These are phyloP conservation scores for Micromesistius poutassou DNA, from an alignment of 2,797 vertebrate genomes.

Conservation along the genomic window DNA sequence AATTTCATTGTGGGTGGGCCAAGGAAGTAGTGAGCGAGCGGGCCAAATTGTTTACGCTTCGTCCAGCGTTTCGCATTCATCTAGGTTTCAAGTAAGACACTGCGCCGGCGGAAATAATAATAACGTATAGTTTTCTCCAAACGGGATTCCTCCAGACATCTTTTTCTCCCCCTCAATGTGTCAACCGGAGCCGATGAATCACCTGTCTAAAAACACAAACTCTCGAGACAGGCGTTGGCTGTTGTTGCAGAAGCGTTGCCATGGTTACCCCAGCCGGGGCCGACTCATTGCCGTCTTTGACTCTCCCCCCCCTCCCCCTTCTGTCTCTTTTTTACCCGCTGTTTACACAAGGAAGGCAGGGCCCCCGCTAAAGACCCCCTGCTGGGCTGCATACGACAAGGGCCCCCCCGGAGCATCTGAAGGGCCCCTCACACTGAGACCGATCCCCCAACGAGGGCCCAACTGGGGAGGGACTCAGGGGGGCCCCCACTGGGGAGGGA, in stretches of 20 bases:
- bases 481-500: background rate
- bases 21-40: background rate
- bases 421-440: background rate
- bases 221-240: background rate
- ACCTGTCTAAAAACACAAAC: constrained; percentile 1
- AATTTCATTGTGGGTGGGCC: background rate
- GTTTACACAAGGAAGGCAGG: background rate
- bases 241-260: background rate
- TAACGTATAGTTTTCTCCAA: background rate
- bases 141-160: background rate
- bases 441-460: too few species aligned
- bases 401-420: background rate
- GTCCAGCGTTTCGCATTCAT: background rate
- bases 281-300: background rate
- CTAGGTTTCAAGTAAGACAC: background rate
- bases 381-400: background rate
- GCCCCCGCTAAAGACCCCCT: background rate
- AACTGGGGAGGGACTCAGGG: background rate
- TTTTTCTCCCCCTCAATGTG: background rate
- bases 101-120: background rate
- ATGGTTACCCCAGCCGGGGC: background rate
- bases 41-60: background rate
- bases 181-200: background rate
- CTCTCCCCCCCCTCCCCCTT: background rate
- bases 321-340: background rate